Conservation (phyloP, 2,888 invertebrate genomes). For the Callimorpha dominula region DNA sequence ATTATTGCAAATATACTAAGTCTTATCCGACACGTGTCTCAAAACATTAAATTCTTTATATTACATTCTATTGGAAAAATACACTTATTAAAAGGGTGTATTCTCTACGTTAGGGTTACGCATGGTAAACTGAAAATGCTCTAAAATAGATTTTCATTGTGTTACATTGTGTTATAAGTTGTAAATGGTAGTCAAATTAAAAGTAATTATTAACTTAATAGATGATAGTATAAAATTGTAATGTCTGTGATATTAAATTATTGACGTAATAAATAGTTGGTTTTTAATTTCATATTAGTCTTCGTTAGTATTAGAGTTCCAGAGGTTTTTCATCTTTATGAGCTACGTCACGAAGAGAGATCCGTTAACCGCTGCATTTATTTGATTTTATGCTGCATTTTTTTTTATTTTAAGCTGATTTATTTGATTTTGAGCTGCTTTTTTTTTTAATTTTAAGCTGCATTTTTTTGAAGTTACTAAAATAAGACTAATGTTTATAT, state of each 20-base stretch:
- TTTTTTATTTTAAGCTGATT: no score
- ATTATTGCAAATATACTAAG: background rate
- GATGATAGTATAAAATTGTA: conserved; percentile 15
- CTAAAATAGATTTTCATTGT: background rate
- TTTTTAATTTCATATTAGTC: conserved; percentile 19
- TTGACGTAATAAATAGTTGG: conserved; percentile 48
- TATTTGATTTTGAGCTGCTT: no score
- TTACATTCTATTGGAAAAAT: background rate
- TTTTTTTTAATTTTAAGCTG: no score
- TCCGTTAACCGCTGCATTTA: no score
- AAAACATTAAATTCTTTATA: background rate
- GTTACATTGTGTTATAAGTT: conserved; percentile 8
- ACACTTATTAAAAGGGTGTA: no score
- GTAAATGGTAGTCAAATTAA: conserved; percentile 2
- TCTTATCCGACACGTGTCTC: background rate
- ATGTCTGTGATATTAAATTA: conserved; percentile 77
- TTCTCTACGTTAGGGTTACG: no score
- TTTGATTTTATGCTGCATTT: no score
- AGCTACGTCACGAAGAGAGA: no score
- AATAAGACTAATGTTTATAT: no score
- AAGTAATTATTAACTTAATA: background rate
- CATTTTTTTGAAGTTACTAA: no score
- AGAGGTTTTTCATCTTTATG: no score
- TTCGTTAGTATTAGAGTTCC: background rate
- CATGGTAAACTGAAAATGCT: no score